Conservation (phyloP, 2,113 vertebrate genomes). For the Malurus alboscapulatus region DNA sequence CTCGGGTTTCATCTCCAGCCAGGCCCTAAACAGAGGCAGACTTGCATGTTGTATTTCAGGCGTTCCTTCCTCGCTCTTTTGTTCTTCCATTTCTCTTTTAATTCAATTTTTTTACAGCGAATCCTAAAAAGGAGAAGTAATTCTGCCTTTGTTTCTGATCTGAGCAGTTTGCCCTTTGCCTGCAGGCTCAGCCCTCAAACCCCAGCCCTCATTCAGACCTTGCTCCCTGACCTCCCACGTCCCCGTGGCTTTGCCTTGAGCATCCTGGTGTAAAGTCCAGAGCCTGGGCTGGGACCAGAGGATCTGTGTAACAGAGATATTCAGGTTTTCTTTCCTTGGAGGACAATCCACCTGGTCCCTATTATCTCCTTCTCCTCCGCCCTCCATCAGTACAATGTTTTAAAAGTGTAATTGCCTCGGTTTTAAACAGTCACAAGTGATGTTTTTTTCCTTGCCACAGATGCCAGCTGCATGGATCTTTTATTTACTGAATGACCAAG, state of each 20-base stretch:
- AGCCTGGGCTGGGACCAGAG: not conserved
- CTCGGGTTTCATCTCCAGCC: constrained; percentile 54
- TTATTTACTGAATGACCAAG: not conserved
- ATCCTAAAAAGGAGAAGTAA: not conserved
- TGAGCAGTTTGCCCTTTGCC: not conserved
- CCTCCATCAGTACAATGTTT: not conserved
- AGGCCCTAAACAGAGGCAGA: constrained; percentile 45
- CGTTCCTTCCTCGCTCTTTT: not conserved
- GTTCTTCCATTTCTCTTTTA: not conserved
- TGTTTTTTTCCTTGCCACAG: not conserved
- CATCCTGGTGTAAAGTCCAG: not conserved
- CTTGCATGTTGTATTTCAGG: not conserved
- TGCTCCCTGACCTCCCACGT: not conserved
- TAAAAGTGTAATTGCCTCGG: not conserved
- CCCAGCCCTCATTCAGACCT: not conserved
- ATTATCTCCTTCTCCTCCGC: not conserved
- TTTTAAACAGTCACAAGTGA: not conserved
- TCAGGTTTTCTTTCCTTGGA: not conserved
- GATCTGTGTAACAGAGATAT: constrained; percentile 5
- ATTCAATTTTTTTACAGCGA: not conserved
- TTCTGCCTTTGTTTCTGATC: not conserved
- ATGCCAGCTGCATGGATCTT: not conserved
- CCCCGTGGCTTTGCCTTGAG: not conserved
- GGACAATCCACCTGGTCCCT: not conserved
- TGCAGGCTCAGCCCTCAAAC: not conserved